Evolutionary conservation across 2,797 vertebrate genomes (phyloP).

Genomic region (Bradypus variegatus): DNA sequence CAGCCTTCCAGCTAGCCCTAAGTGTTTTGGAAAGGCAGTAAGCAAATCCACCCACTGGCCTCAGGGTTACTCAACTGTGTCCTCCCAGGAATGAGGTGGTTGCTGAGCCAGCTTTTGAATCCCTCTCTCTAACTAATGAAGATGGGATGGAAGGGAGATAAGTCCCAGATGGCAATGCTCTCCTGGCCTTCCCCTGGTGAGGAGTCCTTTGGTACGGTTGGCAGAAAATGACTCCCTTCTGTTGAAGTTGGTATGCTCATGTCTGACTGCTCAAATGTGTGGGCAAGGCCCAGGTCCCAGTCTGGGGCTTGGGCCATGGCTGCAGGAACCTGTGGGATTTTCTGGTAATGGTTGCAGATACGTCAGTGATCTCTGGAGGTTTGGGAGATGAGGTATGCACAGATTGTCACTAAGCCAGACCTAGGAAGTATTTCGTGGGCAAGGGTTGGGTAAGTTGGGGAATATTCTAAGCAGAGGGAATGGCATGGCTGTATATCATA

Average conservation of each 20-base stretch:
- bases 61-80: background rate
- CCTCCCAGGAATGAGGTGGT: constrained; percentile 13
- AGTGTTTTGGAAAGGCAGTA: constrained; percentile 12
- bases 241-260: background rate
- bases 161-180: background rate
- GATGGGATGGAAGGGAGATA: background rate
- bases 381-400: background rate
- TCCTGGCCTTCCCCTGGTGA: constrained; percentile 9
- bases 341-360: constrained; percentile 12
- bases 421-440: background rate
- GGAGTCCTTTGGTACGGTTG: background rate
- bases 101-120: constrained; percentile 16
- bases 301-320: background rate
- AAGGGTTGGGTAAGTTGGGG: background rate
- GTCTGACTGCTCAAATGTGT: background rate
- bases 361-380: background rate
- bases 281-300: background rate
- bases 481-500: background rate
- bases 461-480: constrained; percentile 26
- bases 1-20: constrained; percentile 9
- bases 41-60: constrained; percentile 20
- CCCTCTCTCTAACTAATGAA: background rate
- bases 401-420: background rate
- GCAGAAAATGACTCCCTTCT: constrained; percentile 7
- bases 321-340: background rate